Conservation (phyloP, 2,113 vertebrate species). For the Hemicordylus capensis region DNA sequence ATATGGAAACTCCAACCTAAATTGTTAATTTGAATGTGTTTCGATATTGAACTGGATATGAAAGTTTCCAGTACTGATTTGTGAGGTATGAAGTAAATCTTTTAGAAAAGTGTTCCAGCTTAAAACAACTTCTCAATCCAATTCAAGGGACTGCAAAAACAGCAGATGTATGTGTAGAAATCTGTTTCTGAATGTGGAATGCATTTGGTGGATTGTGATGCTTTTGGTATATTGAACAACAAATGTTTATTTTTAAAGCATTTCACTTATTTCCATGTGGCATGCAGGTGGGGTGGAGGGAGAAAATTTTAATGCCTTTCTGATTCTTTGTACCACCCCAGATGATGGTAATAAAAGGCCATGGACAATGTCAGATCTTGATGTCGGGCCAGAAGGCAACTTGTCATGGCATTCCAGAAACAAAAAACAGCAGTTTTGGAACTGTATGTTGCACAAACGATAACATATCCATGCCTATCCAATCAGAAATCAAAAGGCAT, state of each 20-base stretch:
- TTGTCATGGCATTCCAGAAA: constrained; percentile 15
- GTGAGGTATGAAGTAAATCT: neutral
- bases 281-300: neutral
- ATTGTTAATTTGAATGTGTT: neutral
- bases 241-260: neutral
- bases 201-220: neutral
- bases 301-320: constrained; percentile 10
- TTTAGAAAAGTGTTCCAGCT: neutral
- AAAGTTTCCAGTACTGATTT: constrained; percentile 21
- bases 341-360: constrained; percentile 43
- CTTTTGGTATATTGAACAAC: neutral
- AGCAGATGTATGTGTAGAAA: neutral
- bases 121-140: neutral
- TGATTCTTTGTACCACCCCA: constrained; percentile 41
- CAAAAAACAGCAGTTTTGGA: constrained; percentile 35
- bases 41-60: neutral
- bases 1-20: neutral
- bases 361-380: constrained; percentile 57
- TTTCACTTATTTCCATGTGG: neutral
- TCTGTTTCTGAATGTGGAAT: neutral
- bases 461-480: neutral
- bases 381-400: constrained; percentile 17
- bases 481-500: constrained; percentile 18
- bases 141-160: neutral
- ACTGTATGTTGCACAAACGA: constrained; percentile 22